A percentile compares a stretch with the other conserved stretches of the same genome.
Evolutionary conservation across 2,888 invertebrate genomes (phyloP).

Genomic region (Noctua comes): DNA sequence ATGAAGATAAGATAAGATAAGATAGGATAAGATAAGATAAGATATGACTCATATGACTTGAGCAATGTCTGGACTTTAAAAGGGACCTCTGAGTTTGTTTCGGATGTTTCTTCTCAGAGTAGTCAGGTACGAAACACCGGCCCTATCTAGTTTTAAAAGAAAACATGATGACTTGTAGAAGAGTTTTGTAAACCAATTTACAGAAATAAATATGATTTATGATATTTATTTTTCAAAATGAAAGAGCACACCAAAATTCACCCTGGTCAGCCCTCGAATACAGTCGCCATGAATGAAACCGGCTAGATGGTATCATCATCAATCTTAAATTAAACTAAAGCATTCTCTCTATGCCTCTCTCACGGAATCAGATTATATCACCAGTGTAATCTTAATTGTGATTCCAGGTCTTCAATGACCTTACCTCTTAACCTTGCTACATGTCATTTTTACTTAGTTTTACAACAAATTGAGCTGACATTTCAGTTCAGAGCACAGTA

Average conservation of each 20-base stretch:
- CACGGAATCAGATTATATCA: neutral
- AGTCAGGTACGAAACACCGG: no score
- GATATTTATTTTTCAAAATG: no score
- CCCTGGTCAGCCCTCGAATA: neutral
- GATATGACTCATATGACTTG: no score
- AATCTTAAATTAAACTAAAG: neutral
- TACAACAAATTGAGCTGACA: conserved; percentile 38
- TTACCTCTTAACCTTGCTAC: neutral
- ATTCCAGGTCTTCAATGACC: neutral
- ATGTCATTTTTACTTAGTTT: conserved; percentile 27
- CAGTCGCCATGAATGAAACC: neutral
- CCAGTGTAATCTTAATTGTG: neutral
- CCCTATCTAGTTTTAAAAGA: no score
- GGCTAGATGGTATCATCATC: neutral
- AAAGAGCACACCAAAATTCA: neutral
- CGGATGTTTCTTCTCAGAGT: no score
- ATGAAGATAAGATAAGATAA: no score
- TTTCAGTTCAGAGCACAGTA: conserved; percentile 25
- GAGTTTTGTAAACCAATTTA: no score
- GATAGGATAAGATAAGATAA: no score
- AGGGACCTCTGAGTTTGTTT: no score
- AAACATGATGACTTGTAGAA: no score
- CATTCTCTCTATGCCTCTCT: neutral
- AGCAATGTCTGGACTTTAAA: no score
- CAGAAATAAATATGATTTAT: no score